Base-by-base conservation (phyloP, 2,888 invertebrate genomes). In the Belgica antarctica region DNA sequence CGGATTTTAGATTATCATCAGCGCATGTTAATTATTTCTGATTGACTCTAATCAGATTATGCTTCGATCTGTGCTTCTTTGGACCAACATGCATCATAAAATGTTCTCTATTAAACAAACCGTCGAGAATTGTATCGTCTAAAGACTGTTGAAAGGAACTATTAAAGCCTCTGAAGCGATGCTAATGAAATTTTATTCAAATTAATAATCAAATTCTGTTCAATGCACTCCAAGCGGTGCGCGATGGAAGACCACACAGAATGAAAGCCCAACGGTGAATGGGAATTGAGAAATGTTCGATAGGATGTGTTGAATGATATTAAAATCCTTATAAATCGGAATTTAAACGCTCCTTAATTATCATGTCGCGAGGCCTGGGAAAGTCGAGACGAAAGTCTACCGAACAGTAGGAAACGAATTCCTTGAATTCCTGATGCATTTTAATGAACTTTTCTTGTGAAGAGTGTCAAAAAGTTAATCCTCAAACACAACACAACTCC, bases 101-200 rank as follows among this genome's bases (percentile, higher is more conserved):
- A 10, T 15, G 25, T 12, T 52, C 59, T 59, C 52, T 17, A 52
- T 52, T 41, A 27, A 59, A 22, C 25, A 25, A 57, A 57, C 57
- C 57, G 2, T 27, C 15, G 25, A 59, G n/a, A 59, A 59, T 59
- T 59, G 25, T 27, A 15, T 59, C 59, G 7, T 24, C 27, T 59
- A 25, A 59, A 59, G 27, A n/a, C n/a, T n/a, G n/a, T n/a, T n/a
- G 25, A 59, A n/a, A 27, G 27, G 59, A 24, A 59, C 24, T 3
- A 4, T 22, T 57, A 57, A 57, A 57, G 57, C 17, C 57, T 2
- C 4, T 22, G 7, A 22, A 22, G 22, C 57, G 66, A 66, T 25
- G 31, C 27, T 68, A 68, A 68, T 68, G 68, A 68, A 68, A 68
- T 68, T 68, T 68, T 68, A 68, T 68, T 68, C 57, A 68, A 68